phyloP scores from a whole-genome alignment of 2,888 invertebrate species.

The Leptinotarsa peninsularis region DNA sequence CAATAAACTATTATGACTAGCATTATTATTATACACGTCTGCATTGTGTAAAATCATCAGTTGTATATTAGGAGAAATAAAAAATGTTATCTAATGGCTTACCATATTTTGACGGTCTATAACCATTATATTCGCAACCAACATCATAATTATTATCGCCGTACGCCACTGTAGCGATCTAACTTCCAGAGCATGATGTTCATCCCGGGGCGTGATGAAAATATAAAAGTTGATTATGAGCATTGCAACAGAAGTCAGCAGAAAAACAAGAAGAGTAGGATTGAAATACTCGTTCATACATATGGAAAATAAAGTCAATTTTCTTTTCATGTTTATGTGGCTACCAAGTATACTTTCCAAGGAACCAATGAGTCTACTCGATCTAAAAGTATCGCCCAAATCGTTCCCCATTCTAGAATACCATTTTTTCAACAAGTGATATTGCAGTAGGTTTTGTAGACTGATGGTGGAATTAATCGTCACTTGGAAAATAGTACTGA shows the following conservation, averaged over 20 bases:
- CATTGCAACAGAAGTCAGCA: neutral
- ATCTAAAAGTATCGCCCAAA: neutral
- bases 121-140: neutral
- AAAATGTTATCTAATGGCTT: neutral
- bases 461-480: too few relatives aligned
- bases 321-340: neutral
- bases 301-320: neutral
- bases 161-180: slow-evolving; percentile 1
- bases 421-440: too few relatives aligned
- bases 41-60: too few relatives aligned
- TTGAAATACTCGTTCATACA: slow-evolving; percentile 58
- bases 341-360: neutral
- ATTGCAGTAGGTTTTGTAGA: too few relatives aligned
- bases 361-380: neutral
- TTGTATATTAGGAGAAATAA: neutral
- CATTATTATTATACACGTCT: too few relatives aligned
- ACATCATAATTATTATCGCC: neutral
- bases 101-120: neutral
- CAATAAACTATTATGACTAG: too few relatives aligned
- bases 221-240: neutral
- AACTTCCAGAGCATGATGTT: neutral
- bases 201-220: neutral
- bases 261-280: slow-evolving; percentile 50
- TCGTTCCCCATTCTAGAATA: too few relatives aligned
- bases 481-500: too few relatives aligned